Percentiles rank a stretch among this genome's conserved stretches.
Conservation (phyloP, 1,140 invertebrate genomes). For the Dendrolimus punctatus region DNA sequence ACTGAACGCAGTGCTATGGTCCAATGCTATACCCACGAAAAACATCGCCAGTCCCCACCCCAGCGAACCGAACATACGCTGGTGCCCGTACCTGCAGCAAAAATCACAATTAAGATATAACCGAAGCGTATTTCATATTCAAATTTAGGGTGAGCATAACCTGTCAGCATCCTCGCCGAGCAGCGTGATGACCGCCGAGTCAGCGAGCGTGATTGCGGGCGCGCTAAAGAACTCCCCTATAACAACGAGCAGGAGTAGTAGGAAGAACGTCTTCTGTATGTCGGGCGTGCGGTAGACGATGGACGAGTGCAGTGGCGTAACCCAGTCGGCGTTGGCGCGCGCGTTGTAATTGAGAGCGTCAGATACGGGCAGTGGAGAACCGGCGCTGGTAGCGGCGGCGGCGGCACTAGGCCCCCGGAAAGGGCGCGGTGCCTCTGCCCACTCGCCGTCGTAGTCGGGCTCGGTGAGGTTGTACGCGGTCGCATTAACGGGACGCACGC, state of each 20-base stretch:
- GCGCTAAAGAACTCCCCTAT: conserved; percentile 98
- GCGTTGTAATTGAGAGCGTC: conserved; percentile 89
- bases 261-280: conserved; percentile 97
- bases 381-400: conserved; percentile 48
- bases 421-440: conserved; percentile 20
- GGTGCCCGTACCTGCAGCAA: conserved; percentile 86
- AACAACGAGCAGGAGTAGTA: conserved; percentile 91
- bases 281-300: conserved; percentile 91
- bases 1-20: conserved; percentile 94
- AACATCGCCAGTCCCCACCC: conserved; percentile 99
- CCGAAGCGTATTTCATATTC: too few species aligned
- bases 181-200: conserved; percentile 93
- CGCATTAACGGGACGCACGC: conserved; percentile 83
- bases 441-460: conserved; percentile 62
- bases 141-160: conserved; percentile 28
- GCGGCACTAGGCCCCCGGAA: conserved; percentile 29
- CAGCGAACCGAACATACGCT: conserved; percentile 98
- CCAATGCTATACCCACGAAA: conserved; percentile 97
- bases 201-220: conserved; percentile 97
- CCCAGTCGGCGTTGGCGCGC: conserved; percentile 82
- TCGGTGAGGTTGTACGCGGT: conserved; percentile 74
- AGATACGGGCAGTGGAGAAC: conserved; percentile 82
- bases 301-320: conserved; percentile 93
- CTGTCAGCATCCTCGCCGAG: conserved; percentile 93
- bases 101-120: neutral